These are phyloP conservation scores for Plebejus anna DNA, from an alignment of 2,888 invertebrate genomes.

Conservation along the genomic window DNA sequence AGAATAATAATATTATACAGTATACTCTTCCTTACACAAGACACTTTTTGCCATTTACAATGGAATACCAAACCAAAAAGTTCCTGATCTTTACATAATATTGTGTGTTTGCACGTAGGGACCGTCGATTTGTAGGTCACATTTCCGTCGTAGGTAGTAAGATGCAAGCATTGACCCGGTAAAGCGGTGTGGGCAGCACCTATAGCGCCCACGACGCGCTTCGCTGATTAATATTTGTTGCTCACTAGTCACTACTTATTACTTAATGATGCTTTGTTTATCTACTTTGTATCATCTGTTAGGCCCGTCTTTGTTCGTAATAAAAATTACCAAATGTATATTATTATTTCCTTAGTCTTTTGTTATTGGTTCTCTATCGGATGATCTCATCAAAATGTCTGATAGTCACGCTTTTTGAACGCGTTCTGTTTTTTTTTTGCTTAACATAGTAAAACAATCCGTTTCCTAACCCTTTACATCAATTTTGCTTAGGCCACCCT, in stretches of 20 bases:
- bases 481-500: too few species aligned
- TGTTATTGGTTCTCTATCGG: not conserved
- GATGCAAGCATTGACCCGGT: slow-evolving; percentile 19
- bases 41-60: too few species aligned
- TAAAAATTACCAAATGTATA: not conserved
- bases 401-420: too few species aligned
- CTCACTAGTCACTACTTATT: not conserved
- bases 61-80: too few species aligned
- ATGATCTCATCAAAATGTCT: not conserved
- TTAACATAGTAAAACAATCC: not conserved
- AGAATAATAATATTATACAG: too few species aligned
- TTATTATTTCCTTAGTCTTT: not conserved
- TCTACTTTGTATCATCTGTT: not conserved
- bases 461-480: not conserved
- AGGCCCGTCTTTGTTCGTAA: not conserved
- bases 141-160: not conserved
- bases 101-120: too few species aligned
- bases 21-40: too few species aligned
- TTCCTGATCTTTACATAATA: too few species aligned
- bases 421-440: not conserved
- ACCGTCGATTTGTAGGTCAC: not conserved
- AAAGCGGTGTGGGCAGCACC: not conserved
- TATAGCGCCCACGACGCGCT: slow-evolving; percentile 16
- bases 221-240: slow-evolving; percentile 12
- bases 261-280: slow-evolving; percentile 1